A percentile compares a stretch with the other conserved stretches of the same genome.
Evolutionary conservation across 2,797 vertebrate genomes (phyloP).

Genomic region (Helicolenus hilgendorfi): DNA sequence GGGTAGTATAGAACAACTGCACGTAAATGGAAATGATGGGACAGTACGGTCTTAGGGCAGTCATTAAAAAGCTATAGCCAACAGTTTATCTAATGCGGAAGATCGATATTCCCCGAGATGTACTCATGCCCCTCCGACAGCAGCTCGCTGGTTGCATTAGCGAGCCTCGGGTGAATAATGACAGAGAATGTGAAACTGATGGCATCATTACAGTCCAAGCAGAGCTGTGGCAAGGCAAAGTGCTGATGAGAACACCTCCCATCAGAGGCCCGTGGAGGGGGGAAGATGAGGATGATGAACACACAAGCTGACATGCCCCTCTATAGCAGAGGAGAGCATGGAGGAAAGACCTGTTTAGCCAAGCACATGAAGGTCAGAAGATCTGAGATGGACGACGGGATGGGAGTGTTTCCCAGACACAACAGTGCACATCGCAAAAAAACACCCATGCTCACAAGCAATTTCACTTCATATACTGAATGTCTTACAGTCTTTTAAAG

Average conservation of each 20-base stretch:
- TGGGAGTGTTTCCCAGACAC: conserved; percentile 24
- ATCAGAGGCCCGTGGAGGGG: not conserved
- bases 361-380: conserved; percentile 24
- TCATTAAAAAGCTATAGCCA: conserved; percentile 23
- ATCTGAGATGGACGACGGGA: conserved; percentile 22
- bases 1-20: not conserved
- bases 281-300: conserved; percentile 27
- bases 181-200: conserved; percentile 47
- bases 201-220: conserved; percentile 48
- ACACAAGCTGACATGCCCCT: conserved; percentile 9
- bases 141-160: conserved; percentile 36
- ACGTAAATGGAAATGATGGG: conserved; percentile 27
- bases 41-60: conserved; percentile 12
- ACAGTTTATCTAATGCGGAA: conserved; percentile 18
- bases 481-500: conserved; percentile 9
- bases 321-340: conserved; percentile 9
- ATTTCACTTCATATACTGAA: conserved; percentile 58
- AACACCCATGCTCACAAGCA: conserved; percentile 55
- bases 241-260: conserved; percentile 43
- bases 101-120: conserved; percentile 18
- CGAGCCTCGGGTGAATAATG: conserved; percentile 34
- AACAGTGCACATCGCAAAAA: conserved; percentile 43
- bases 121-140: conserved; percentile 25
- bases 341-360: not conserved
- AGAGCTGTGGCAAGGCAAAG: conserved; percentile 29